Conservation (phyloP, 2,888 invertebrate genomes). For the Carabus problematicus region DNA sequence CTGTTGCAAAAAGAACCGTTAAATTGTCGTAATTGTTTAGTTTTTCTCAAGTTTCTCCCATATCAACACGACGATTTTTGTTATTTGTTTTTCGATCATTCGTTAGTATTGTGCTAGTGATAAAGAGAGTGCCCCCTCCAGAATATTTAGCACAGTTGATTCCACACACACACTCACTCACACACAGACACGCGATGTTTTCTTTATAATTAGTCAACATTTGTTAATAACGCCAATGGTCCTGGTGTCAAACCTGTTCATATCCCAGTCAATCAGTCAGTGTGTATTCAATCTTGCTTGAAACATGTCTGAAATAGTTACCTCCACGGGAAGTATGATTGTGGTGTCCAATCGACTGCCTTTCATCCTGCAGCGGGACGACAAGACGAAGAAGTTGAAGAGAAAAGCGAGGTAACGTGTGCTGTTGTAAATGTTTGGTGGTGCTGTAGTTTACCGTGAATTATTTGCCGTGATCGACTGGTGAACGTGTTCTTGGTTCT, state of each 20-base stretch:
- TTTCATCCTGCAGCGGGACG: constrained; percentile 81
- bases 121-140: neutral
- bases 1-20: too few species aligned
- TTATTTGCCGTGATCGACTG: constrained; percentile 21
- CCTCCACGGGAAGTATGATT: constrained; percentile 75
- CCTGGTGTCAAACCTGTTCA: too few species aligned
- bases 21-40: too few species aligned
- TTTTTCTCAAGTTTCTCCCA: too few species aligned
- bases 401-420: constrained; percentile 83
- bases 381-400: constrained; percentile 74
- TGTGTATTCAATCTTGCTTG: neutral
- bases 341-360: constrained; percentile 91
- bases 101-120: neutral
- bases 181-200: constrained; percentile 23
- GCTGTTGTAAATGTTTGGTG: constrained; percentile 3
- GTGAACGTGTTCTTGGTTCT: constrained; percentile 8
- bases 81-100: neutral
- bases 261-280: too few species aligned
- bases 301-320: constrained; percentile 54
- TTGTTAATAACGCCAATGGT: constrained; percentile 20
- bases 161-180: neutral
- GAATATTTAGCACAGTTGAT: neutral
- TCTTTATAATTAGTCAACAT: constrained; percentile 32
- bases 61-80: too few species aligned
- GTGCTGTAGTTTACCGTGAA: neutral